These are phyloP conservation scores for Patella depressa DNA, from an alignment of 2,888 invertebrate species.

Conservation along the genomic window DNA sequence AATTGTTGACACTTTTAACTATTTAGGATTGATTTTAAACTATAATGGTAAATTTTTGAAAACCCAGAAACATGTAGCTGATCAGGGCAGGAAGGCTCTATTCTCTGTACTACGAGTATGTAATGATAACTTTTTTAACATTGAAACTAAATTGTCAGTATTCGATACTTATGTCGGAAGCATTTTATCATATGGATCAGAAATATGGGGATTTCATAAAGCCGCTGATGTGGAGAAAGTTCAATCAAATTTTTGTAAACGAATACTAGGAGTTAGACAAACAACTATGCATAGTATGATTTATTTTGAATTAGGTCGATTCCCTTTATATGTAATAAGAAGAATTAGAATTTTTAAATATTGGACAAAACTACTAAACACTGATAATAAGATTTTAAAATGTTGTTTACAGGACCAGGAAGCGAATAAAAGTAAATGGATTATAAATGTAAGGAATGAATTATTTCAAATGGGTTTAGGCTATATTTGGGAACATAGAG, in stretches of 20 bases:
- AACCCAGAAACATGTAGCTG: slow-evolving; percentile 23
- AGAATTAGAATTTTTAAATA: slow-evolving; percentile 10
- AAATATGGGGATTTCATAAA: slow-evolving; percentile 25
- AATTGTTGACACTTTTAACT: slow-evolving; percentile 17
- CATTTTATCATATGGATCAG: slow-evolving; percentile 17
- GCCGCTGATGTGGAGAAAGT: too few species aligned
- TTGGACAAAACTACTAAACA: slow-evolving; percentile 8
- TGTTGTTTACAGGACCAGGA: too few species aligned
- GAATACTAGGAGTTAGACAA: slow-evolving; percentile 8
- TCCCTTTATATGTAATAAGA: slow-evolving; percentile 7
- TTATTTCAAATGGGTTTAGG: too few species aligned
- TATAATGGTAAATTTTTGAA: slow-evolving; percentile 27
- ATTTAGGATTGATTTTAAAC: slow-evolving; percentile 15
- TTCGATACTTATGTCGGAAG: slow-evolving; percentile 21
- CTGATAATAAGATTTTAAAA: neutral
- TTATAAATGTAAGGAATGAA: too few species aligned
- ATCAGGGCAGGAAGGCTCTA: slow-evolving; percentile 18
- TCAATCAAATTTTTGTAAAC: too few species aligned
- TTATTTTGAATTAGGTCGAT: neutral
- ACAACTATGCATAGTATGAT: neutral
- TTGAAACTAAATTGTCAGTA: slow-evolving; percentile 8
- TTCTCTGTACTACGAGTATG: neutral
- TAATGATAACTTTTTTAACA: slow-evolving; percentile 12
- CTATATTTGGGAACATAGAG: too few species aligned
- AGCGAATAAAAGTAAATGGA: too few species aligned